phyloP scores from a whole-genome alignment of 2,113 vertebrate species.

The Desmodus rotundus region DNA sequence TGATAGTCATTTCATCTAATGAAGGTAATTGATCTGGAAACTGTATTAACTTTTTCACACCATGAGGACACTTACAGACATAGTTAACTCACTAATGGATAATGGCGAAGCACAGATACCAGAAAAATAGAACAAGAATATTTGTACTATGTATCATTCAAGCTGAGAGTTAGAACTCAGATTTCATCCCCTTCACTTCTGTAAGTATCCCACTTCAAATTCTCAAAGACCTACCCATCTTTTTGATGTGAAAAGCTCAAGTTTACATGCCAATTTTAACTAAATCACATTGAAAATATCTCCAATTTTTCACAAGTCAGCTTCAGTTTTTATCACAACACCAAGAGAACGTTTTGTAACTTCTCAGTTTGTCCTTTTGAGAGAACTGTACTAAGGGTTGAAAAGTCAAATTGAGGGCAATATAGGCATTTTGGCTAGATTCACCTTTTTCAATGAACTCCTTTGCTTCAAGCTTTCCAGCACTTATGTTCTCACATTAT shows the following conservation, averaged over 20 bases:
- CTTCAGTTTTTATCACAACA: background rate
- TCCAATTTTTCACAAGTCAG: background rate
- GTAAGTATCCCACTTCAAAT: background rate
- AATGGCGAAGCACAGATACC: background rate
- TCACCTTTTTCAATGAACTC: slow-evolving; percentile 24
- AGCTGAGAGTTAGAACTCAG: background rate
- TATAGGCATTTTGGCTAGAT: background rate
- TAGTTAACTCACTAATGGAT: background rate
- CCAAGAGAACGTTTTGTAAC: background rate
- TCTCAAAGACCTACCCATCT: background rate
- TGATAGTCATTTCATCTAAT: background rate
- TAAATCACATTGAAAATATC: background rate
- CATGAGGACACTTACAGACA: background rate
- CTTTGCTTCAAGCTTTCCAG: background rate
- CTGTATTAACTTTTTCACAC: background rate
- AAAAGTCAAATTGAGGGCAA: slow-evolving; percentile 24
- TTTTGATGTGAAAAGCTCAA: background rate
- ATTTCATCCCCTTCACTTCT: background rate
- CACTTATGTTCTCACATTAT: background rate
- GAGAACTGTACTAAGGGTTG: background rate
- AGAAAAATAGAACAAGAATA: background rate
- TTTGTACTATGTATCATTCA: background rate
- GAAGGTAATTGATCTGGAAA: background rate
- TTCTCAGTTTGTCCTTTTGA: background rate
- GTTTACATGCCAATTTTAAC: background rate